Base-by-base conservation (phyloP, 2,888 invertebrate species). In the Noctua janthe region DNA sequence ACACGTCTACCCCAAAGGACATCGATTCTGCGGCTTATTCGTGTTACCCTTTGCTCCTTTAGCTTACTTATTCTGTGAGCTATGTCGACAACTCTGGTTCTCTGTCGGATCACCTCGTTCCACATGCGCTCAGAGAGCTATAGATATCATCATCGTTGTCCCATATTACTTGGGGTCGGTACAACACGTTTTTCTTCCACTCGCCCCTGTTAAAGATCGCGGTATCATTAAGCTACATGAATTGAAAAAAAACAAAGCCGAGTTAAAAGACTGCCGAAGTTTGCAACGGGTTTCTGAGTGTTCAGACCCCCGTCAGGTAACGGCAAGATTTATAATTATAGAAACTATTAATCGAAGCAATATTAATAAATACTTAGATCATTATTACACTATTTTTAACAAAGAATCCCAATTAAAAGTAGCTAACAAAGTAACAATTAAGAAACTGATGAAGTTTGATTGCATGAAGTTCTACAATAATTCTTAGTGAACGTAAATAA, bases 341-440 rank as follows among this genome's bases (percentile, higher is more conserved):
- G 35, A 56, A 56, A 67, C 43, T 0, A 54, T 5, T 17, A 29
- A 49, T 8, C 23, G 3, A 54, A 35, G 0, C 39, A 35, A 66
- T n/a, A 81, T 39, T 20, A 62, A 80, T 80, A 20, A 8, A 64
- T 64, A 64, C 2, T 7, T 13, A 47, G 7, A n/a, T 67, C 43
- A 23, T 29, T 43, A 62, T 64, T 15, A 73, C 20, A 67, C 20
- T 0, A 13, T 23, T 49, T 54, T 13, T 35, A 15, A 47, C 10
- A 39, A 39, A 51, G 7, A 51, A 70, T 51, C 35, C 8, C 6
- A 56, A 81, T 51, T 62, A 74, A 47, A 74, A 59, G n/a, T 80
- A 64, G 35, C 15, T 70, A 6, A 49, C 64, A 39, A 80, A 80
- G 56, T 67, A 20, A 59, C 1, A 56, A 59, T 72, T 47, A 59